Percentiles rank a stretch among this genome's conserved stretches.
Evolutionary conservation across 1,140 invertebrate genomes (phyloP).

Genomic region (Paraescarpia echinospica): DNA sequence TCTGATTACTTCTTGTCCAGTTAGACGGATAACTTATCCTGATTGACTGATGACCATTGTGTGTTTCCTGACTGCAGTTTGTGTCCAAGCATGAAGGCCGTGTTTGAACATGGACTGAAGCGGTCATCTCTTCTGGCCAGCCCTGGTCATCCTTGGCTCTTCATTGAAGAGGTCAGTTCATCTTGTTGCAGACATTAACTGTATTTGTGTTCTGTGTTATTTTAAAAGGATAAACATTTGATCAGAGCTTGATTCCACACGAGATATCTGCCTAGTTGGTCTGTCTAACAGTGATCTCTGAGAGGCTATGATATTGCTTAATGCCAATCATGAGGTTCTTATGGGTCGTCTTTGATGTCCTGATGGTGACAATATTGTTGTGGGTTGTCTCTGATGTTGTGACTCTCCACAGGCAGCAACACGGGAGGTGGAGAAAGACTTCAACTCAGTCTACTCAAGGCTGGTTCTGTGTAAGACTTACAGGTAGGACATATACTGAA

Average conservation of each 20-base stretch:
- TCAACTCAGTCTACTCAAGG: slow-evolving; percentile 95
- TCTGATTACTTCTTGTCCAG: too few relatives aligned
- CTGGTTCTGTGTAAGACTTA: slow-evolving; percentile 98
- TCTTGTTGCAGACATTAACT: not conserved
- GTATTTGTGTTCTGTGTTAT: not conserved
- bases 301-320: too few relatives aligned
- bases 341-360: not conserved
- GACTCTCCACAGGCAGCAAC: slow-evolving; percentile 69
- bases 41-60: not conserved
- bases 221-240: too few relatives aligned
- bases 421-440: slow-evolving; percentile 95
- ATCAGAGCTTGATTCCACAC: too few relatives aligned
- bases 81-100: slow-evolving; percentile 90
- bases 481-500: slow-evolving; percentile 57
- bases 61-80: slow-evolving; percentile 58
- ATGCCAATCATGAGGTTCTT: not conserved
- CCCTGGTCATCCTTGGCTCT: slow-evolving; percentile 96
- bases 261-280: too few relatives aligned
- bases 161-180: slow-evolving; percentile 84
- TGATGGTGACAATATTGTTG: not conserved
- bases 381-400: not conserved
- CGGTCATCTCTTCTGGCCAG: slow-evolving; percentile 75
- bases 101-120: slow-evolving; percentile 95
- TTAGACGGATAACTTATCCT: too few relatives aligned
- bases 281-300: too few relatives aligned